Conservation (phyloP, 2,113 vertebrate species). For the Plecturocebus donacophilus region DNA sequence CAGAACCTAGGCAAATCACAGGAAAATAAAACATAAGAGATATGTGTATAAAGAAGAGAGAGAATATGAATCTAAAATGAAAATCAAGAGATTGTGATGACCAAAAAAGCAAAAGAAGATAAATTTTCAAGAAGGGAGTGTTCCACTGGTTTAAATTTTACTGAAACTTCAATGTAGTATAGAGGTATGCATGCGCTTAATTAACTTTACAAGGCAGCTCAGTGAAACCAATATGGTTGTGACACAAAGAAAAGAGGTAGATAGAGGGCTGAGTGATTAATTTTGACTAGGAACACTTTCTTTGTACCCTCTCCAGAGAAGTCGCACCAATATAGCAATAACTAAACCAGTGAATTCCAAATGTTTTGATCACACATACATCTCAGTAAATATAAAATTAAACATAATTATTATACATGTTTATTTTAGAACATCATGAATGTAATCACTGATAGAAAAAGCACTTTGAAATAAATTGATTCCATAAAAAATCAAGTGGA, state of each 20-base stretch:
- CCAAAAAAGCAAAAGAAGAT: neutral
- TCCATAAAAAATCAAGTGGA: neutral
- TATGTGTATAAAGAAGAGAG: neutral
- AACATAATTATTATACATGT: neutral
- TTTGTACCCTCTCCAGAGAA: neutral
- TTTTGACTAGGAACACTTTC: neutral
- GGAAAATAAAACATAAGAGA: neutral
- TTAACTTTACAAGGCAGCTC: neutral
- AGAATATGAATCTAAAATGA: neutral
- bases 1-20: neutral
- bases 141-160: neutral
- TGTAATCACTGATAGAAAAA: neutral
- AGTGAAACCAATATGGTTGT: neutral
- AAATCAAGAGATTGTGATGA: neutral
- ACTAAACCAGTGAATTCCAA: neutral
- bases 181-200: neutral
- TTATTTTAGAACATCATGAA: neutral
- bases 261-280: neutral
- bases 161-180: neutral
- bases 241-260: neutral
- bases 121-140: neutral
- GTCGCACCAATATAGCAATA: neutral
- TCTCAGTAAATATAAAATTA: neutral
- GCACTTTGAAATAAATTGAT: neutral
- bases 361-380: neutral